Conservation (phyloP, 2,797 vertebrate species). For the Amazona ochrocephala region DNA sequence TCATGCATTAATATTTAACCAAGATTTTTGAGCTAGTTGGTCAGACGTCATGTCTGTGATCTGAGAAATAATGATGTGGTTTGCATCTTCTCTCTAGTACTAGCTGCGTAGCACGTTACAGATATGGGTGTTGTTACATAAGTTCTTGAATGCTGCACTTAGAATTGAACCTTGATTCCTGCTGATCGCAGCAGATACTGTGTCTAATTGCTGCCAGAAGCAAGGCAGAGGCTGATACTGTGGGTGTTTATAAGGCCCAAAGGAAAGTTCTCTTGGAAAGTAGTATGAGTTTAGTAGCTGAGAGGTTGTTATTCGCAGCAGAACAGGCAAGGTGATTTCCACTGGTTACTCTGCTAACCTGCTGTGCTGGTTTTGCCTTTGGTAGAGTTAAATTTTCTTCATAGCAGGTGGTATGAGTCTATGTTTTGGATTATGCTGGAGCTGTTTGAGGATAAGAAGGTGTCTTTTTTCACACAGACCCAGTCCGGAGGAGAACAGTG, state of each 20-base stretch:
- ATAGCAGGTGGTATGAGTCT: not conserved
- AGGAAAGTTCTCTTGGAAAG: not conserved
- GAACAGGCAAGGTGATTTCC: not conserved
- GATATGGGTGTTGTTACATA: not conserved
- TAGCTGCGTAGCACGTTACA: not conserved
- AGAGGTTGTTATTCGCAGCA: not conserved
- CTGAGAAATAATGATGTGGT: not conserved
- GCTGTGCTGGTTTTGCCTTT: not conserved
- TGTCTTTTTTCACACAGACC: not conserved
- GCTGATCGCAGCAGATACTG: not conserved
- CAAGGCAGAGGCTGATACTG: not conserved
- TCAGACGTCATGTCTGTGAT: not conserved
- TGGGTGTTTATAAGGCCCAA: not conserved
- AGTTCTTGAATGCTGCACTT: not conserved
- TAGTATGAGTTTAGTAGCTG: not conserved
- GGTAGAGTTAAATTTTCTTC: not conserved
- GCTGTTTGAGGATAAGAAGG: not conserved
- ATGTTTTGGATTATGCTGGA: not conserved
- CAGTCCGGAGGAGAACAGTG: not conserved
- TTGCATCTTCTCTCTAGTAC: not conserved
- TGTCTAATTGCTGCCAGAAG: not conserved
- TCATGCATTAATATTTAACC: constrained; percentile 37
- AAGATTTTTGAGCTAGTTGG: not conserved
- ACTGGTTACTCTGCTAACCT: not conserved
- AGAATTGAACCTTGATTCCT: not conserved